These are phyloP conservation scores for Chelon labrosus DNA, from an alignment of 2,797 vertebrate genomes.

Conservation along the genomic window DNA sequence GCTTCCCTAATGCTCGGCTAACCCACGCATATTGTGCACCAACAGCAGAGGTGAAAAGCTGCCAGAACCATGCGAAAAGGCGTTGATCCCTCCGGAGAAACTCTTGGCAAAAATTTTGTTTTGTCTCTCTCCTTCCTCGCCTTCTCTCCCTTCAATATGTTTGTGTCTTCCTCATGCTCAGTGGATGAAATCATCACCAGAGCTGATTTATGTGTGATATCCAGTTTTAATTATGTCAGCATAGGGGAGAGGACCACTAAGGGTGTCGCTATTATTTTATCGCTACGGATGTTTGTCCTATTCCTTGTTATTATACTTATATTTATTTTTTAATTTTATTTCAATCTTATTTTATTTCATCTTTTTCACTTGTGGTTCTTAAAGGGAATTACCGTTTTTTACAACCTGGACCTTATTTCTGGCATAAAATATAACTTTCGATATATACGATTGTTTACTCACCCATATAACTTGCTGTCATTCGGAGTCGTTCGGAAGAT, in stretches of 20 bases:
- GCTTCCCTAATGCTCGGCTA: conserved; percentile 2
- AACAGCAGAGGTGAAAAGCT: conserved; percentile 34
- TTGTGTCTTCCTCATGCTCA: conserved; percentile 3
- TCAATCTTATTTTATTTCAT: no score
- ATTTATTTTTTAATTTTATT: no score
- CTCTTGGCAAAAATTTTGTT: conserved; percentile 39
- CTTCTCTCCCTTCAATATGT: conserved; percentile 24
- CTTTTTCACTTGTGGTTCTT: no score
- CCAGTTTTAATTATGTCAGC: background rate
- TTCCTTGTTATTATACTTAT: no score
- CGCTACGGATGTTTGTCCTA: no score
- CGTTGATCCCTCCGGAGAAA: conserved; percentile 20
- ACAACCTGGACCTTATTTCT: no score
- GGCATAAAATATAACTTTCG: no score
- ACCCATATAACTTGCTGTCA: no score
- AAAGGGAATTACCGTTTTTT: no score
- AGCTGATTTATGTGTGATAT: background rate
- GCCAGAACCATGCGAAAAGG: conserved; percentile 19
- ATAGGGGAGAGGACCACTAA: background rate
- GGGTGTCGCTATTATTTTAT: no score
- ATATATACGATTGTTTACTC: no score
- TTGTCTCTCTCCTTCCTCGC: conserved; percentile 23
- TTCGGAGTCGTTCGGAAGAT: no score
- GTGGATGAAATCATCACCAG: conserved; percentile 30
- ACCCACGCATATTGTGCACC: conserved; percentile 8